These are phyloP conservation scores for Actinia tenebrosa DNA, from an alignment of 64 coral and sea anemone genomes.

Conservation along the genomic window DNA sequence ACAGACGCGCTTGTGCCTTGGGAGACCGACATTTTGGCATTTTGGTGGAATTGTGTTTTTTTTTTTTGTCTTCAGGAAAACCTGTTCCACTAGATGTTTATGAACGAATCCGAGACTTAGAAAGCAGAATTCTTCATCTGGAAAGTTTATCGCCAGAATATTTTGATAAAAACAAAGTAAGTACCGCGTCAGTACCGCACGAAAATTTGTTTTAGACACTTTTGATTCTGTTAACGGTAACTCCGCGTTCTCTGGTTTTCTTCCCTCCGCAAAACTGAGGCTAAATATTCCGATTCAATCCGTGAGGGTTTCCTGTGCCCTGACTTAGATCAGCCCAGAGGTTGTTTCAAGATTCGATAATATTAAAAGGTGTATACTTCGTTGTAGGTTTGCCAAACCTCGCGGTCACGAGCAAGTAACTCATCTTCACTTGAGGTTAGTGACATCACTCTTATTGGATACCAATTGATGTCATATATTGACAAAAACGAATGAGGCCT, in stretches of 20 bases:
- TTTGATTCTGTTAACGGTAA: too few species aligned
- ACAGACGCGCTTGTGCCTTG: not conserved
- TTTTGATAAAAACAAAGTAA: constrained; percentile 25
- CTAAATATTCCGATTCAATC: too few species aligned
- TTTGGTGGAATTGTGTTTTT: too few species aligned
- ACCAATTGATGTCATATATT: too few species aligned
- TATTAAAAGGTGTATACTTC: not conserved
- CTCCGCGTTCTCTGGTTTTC: too few species aligned
- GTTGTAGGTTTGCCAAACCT: not conserved
- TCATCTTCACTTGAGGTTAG: not conserved
- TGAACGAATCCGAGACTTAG: constrained; percentile 53
- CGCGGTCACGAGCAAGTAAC: not conserved
- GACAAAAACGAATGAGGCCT: too few species aligned
- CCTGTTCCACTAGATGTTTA: constrained; percentile 79
- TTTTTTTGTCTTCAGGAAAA: constrained; percentile 51
- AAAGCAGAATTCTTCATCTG: constrained; percentile 72
- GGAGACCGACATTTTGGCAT: not conserved
- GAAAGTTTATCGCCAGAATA: constrained; percentile 96
- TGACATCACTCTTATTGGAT: not conserved
- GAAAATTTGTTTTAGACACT: not conserved
- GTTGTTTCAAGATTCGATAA: not conserved
- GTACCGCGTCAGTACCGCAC: not conserved
- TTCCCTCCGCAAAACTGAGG: too few species aligned
- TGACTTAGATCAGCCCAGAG: not conserved
- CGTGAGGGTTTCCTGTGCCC: too few species aligned